Conservation (phyloP, 1,140 invertebrate genomes). For the Drosophila sturtevanti region DNA sequence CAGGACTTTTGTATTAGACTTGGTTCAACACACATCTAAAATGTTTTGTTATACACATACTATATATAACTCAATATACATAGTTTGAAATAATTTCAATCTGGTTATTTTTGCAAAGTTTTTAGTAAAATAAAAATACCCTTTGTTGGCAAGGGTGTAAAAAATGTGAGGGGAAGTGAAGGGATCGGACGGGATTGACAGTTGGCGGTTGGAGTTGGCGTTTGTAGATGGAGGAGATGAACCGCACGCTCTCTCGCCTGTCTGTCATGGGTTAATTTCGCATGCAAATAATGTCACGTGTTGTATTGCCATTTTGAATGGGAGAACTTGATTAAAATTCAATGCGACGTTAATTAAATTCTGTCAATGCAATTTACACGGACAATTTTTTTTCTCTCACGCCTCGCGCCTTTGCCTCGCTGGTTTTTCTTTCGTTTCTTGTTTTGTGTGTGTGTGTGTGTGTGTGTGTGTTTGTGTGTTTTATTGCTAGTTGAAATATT, state of each 20-base stretch:
- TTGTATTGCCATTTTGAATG: constrained; percentile 65
- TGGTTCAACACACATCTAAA: no score
- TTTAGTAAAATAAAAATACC: background rate
- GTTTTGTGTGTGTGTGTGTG: background rate
- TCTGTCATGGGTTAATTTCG: constrained; percentile 75
- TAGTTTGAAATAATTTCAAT: no score
- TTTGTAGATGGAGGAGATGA: constrained; percentile 1
- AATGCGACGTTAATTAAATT: constrained; percentile 79
- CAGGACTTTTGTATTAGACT: no score
- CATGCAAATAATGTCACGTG: constrained; percentile 79
- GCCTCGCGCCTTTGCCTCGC: background rate
- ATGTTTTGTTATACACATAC: no score
- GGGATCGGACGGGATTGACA: background rate
- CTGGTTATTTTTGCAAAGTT: no score
- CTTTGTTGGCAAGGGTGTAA: background rate
- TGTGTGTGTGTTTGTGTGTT: no score
- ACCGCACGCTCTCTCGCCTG: constrained; percentile 12
- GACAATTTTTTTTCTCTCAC: constrained; percentile 11
- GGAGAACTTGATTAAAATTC: constrained; percentile 75
- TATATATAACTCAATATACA: no score
- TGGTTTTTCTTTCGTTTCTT: constrained; percentile 5
- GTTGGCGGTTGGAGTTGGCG: background rate
- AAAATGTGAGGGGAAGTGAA: background rate
- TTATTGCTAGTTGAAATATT: background rate
- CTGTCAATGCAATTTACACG: constrained; percentile 69